These are phyloP conservation scores for Chaitophorus viminalis DNA, from an alignment of 2,888 invertebrate genomes.

Conservation along the genomic window DNA sequence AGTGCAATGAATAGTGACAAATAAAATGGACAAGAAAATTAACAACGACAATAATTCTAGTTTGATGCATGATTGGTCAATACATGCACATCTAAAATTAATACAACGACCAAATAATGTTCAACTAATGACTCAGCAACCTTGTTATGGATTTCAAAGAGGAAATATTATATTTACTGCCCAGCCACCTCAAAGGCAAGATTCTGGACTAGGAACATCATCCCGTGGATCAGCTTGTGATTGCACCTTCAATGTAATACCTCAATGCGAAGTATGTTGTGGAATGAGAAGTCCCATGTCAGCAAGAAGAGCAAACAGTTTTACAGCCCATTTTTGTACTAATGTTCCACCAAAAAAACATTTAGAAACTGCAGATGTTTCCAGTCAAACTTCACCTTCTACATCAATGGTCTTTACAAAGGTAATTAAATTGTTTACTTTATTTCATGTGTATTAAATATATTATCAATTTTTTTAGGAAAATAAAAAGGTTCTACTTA, in stretches of 20 bases:
- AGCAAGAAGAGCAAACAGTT: conserved; percentile 66
- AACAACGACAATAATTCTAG: conserved; percentile 32
- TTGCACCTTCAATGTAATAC: conserved; percentile 31
- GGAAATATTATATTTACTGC: conserved; percentile 72
- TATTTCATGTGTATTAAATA: too few relatives aligned
- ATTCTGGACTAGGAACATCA: conserved; percentile 42
- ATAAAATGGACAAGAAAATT: conserved; percentile 41
- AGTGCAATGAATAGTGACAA: not conserved
- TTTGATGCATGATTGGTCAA: conserved; percentile 51
- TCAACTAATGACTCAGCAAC: conserved; percentile 30
- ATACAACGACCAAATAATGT: conserved; percentile 27
- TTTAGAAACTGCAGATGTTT: conserved; percentile 38
- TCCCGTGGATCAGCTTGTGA: conserved; percentile 42
- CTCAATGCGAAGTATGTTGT: conserved; percentile 64
- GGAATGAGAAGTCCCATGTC: conserved; percentile 64
- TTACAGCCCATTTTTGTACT: conserved; percentile 68
- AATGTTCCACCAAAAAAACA: conserved; percentile 65
- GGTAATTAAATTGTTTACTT: conserved; percentile 22
- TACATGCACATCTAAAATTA: conserved; percentile 50
- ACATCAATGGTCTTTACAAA: conserved; percentile 50
- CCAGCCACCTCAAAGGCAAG: conserved; percentile 55
- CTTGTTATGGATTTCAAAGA: conserved; percentile 69
- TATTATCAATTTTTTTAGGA: conserved; percentile 40
- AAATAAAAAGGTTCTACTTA: conserved; percentile 27
- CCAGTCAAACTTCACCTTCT: conserved; percentile 58